Base-by-base conservation (phyloP, 2,113 vertebrate genomes). In the Platichthys flesus region DNA sequence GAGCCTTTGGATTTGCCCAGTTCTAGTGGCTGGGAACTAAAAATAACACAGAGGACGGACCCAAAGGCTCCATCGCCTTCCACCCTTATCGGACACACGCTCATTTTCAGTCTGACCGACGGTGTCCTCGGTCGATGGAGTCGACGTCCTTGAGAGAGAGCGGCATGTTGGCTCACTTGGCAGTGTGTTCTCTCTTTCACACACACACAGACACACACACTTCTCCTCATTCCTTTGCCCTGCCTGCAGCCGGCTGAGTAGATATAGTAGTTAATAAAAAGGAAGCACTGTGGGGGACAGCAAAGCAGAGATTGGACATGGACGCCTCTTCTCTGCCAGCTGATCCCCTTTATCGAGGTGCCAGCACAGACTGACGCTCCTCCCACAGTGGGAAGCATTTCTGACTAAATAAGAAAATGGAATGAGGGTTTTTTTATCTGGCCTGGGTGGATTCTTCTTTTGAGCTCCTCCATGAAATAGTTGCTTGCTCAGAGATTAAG, bases 1-100 rank as follows among this genome's bases (percentile, higher is more conserved):
- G 55, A 81, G 79, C 72, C 51, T 56, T 1, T 67, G 73, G 74
- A 78, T 88, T 87, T 84, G 68, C 67, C 66, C 64, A 68, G 80
- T 83, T 86, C 67, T 85, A 80, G 67, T 78, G 61, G 70, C 47
- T 51, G n/a, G 24, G 24, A 76, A 52, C 81, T 85, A 83, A 87
- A 90, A 89, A 92, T 88, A 89, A 66, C 59, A 76, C 47, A 80
- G 71, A 80, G 64, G 76, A 81, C 71, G n/a, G 57, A 83, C 76
- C 83, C 28, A 55, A 76, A 78, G 77, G 71, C 71, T 77, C 52
- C 2, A 13, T 71, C 57, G 65, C 69, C 70, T 73, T 56, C 81
- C 71, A 52, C 51, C 67, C 59, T 5, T 31, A 45, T 56, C 52
- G 35, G 63, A 65, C 56, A 4, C 49, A 49, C 67, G 6, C n/a